A percentile compares a stretch with the other conserved stretches of the same genome.
phyloP scores from a whole-genome alignment of 2,797 vertebrate species.

The Neosilurus mollespiculum region DNA sequence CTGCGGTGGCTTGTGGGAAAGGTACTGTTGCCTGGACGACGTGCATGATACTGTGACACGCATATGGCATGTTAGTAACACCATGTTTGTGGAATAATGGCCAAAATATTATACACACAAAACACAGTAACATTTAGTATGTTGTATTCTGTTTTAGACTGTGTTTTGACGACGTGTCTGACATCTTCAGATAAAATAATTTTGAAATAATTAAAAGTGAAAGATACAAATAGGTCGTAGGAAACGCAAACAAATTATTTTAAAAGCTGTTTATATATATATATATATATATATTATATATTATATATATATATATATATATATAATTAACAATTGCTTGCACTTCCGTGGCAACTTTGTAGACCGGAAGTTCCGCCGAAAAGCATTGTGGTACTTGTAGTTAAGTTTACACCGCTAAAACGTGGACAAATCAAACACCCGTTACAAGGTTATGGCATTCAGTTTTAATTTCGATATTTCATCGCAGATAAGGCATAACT shows the following conservation, averaged over 20 bases:
- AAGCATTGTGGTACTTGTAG: constrained; percentile 62
- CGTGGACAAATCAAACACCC: neutral
- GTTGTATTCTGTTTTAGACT: neutral
- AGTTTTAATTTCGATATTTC: constrained; percentile 75
- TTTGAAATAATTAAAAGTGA: neutral
- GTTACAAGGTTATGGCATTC: constrained; percentile 68
- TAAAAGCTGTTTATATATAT: neutral
- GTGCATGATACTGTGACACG: neutral
- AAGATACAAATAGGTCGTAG: neutral
- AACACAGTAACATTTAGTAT: neutral
- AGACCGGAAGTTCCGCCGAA: neutral
- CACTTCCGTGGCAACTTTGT: no score
- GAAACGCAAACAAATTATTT: neutral
- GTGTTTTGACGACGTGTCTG: neutral
- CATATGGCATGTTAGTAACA: neutral
- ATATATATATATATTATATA: neutral
- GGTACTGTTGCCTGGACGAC: constrained; percentile 6
- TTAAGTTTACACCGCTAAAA: constrained; percentile 13
- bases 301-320: neutral
- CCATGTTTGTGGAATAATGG: neutral
- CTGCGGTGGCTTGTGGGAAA: constrained; percentile 44
- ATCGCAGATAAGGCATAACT: constrained; percentile 33
- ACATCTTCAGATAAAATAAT: neutral
- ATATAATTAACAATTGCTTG: neutral
- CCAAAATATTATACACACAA: neutral